Conservation (phyloP, 2,797 vertebrate genomes). For the Tokudaia muenninki region DNA sequence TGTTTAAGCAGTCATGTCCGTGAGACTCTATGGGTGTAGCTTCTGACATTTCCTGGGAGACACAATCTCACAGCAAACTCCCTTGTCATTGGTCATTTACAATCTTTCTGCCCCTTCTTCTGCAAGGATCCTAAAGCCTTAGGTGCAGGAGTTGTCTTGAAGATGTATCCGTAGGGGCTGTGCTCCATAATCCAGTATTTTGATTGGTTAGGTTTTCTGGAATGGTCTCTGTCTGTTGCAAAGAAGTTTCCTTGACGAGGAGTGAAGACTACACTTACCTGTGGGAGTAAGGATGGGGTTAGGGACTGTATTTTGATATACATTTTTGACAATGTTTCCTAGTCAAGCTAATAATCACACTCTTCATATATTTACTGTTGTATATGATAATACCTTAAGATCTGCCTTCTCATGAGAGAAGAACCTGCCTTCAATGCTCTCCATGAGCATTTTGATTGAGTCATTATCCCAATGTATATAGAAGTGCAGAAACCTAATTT, state of each 20-base stretch:
- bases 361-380: background rate
- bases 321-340: background rate
- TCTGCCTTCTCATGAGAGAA: background rate
- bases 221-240: background rate
- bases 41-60: background rate
- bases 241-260: background rate
- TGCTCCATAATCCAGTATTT: background rate
- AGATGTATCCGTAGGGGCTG: background rate
- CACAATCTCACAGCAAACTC: background rate
- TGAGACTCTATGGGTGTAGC: background rate
- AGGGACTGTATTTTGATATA: background rate
- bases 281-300: background rate
- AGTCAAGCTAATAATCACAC: background rate
- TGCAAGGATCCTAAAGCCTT: background rate
- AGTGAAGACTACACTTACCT: background rate
- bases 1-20: too few relatives aligned
- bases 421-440: too few relatives aligned
- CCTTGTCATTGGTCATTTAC: too few relatives aligned
- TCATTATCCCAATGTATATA: too few relatives aligned
- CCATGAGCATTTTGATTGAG: too few relatives aligned
- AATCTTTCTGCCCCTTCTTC: background rate
- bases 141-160: background rate
- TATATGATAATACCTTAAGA: background rate
- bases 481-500: too few relatives aligned
- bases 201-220: background rate